Percentiles rank a stretch among this genome's conserved stretches.
Evolutionary conservation across 2,888 invertebrate genomes (phyloP).

Genomic region (Chymomyza fuscimana): DNA sequence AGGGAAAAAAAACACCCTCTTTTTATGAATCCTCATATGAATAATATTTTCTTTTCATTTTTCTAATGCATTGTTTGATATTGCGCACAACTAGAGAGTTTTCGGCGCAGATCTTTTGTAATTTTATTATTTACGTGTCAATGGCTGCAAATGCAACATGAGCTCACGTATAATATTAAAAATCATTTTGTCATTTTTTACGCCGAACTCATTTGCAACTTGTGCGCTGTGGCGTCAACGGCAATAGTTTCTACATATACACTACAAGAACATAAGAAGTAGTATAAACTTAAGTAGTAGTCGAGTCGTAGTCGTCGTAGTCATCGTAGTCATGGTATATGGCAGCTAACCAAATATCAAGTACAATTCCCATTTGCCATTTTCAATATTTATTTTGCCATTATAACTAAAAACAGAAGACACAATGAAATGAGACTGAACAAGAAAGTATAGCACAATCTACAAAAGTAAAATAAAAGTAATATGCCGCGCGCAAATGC

Average conservation of each 20-base stretch:
- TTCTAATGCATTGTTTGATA: not conserved
- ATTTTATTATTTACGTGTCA: conserved; percentile 1
- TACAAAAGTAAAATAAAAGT: conserved; percentile 62
- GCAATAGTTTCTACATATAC: not conserved
- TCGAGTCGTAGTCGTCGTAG: not conserved
- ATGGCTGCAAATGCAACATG: not conserved
- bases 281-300: conserved; percentile 16
- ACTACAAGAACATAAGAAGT: not conserved
- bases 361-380: conserved; percentile 68
- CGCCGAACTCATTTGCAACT: conserved; percentile 33
- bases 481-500: conserved; percentile 72
- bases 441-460: conserved; percentile 6
- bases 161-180: conserved; percentile 20
- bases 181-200: conserved; percentile 15
- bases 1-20: not conserved
- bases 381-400: conserved; percentile 68
- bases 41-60: not conserved
- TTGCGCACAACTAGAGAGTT: not conserved
- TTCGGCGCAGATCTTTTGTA: not conserved
- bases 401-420: conserved; percentile 32
- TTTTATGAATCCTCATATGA: not conserved
- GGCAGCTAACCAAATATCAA: not conserved
- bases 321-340: not conserved
- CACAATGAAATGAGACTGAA: conserved; percentile 1
- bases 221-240: conserved; percentile 16